phyloP scores from a whole-genome alignment of 2,797 vertebrate species.

The Buphagus erythrorhynchus region DNA sequence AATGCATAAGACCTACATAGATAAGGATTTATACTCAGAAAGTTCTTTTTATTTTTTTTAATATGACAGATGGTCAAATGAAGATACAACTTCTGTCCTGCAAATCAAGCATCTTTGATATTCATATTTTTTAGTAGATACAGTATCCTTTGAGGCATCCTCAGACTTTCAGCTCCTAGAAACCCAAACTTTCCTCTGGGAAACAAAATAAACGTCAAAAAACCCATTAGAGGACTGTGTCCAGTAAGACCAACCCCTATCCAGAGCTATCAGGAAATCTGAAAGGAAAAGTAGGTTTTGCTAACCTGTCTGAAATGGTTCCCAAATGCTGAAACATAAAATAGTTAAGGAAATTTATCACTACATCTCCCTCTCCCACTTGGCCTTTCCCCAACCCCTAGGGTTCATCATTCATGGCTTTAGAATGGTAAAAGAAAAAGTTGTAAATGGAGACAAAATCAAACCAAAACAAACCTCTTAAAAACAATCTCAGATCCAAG shows the following conservation, averaged over 20 bases:
- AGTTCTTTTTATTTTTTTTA: not conserved
- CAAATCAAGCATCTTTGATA: not conserved
- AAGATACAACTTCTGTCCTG: not conserved
- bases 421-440: not conserved
- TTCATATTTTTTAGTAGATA: not conserved
- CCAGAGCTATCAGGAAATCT: not conserved
- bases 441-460: not conserved
- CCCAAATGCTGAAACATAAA: not conserved
- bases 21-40: not conserved
- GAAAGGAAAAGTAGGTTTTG: not conserved
- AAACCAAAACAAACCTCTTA: not conserved
- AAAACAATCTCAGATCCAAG: not conserved
- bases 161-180: not conserved
- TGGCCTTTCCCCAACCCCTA: not conserved
- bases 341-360: not conserved
- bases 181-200: not conserved
- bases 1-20: rapidly evolving
- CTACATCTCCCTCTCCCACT: not conserved
- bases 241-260: not conserved
- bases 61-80: not conserved
- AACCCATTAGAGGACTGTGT: not conserved
- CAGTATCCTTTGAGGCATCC: not conserved
- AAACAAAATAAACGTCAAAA: not conserved
- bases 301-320: not conserved
- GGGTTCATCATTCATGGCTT: not conserved